A percentile compares a stretch with the other conserved stretches of the same genome.
Conservation (phyloP, 2,113 vertebrate species). For the Rhodinocichla rosea region DNA sequence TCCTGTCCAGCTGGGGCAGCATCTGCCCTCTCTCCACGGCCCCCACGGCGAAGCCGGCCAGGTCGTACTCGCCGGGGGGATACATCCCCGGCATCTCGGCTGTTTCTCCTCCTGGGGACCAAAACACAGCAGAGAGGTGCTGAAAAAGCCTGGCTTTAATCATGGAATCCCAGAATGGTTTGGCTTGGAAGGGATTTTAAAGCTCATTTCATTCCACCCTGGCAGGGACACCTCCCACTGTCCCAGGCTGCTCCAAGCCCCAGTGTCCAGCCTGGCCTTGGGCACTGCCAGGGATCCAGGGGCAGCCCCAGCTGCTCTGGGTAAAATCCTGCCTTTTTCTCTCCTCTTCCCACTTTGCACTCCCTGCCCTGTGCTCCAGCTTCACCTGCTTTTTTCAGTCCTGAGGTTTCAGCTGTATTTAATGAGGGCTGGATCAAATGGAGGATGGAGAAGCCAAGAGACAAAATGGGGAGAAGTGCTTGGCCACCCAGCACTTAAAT, state of each 20-base stretch:
- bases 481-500: background rate
- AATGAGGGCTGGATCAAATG: background rate
- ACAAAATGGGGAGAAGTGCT: no score
- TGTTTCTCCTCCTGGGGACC: slow-evolving; percentile 86
- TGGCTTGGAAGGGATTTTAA: background rate
- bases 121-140: background rate
- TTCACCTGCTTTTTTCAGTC: background rate
- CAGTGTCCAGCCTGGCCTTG: fast-evolving
- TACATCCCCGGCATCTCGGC: slow-evolving; percentile 97
- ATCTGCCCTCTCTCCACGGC: slow-evolving; percentile 84
- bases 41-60: slow-evolving; percentile 92
- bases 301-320: background rate
- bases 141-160: background rate
- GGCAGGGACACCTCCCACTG: background rate
- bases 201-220: background rate
- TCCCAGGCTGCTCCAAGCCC: background rate
- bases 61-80: slow-evolving; percentile 85
- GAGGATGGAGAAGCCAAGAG: no score
- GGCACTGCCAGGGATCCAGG: background rate
- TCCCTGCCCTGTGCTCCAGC: background rate
- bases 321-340: background rate
- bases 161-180: background rate
- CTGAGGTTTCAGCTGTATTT: background rate
- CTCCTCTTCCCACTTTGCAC: background rate
- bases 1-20: slow-evolving; percentile 82